Base-by-base conservation (phyloP, 64 coral and sea anemone genomes). In the Dendrophyllia cribrosa region DNA sequence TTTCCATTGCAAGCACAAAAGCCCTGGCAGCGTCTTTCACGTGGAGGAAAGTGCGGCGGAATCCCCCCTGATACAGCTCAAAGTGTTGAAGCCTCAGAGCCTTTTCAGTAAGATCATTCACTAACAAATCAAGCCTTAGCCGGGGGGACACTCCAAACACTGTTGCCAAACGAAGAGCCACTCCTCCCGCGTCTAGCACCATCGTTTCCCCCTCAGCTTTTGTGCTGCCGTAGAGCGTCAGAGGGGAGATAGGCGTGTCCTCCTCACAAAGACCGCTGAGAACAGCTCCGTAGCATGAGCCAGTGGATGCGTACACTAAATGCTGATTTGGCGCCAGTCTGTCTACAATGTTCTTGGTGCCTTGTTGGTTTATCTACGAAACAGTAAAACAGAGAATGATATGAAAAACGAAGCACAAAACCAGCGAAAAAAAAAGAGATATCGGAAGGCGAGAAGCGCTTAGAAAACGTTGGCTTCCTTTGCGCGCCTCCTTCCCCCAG, bases 101-200 rank as follows among this genome's bases (percentile, higher is more conserved):
- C 69, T 96, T 99, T 76, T 99, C 59, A 12, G 97, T 99, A 22
- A 99, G 91, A 88, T 99, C 97, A 62, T 96, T 99, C 3, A 99
- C 91, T 23, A 99, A 82, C 1, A 99, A 94, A 59, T 99, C 97
- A 49, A 99, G 86, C 47, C 97, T 89, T 7, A 99, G 70, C 24
- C 97, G 83, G 9, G 97, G 91, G 8, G 97, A 96, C 46, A 99
- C 82, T n/a, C 97, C 97, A 59, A 99, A 99, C 44, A 99, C 97
- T 1, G 97, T 99, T 68, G 97, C 97, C 49, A 99, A 81, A 22
- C 97, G 97, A 51, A 99, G 87, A 19, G 89, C 88, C 53, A 99
- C 88, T 9, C 87, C 94, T 13, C 86, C 78, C 15, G 89, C 58
- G 46, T 92, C 50, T 8, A 96, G 70, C n/a, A 93, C 97, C 66